Conservation (phyloP, 2,888 invertebrate genomes). For the Tachina fera region DNA sequence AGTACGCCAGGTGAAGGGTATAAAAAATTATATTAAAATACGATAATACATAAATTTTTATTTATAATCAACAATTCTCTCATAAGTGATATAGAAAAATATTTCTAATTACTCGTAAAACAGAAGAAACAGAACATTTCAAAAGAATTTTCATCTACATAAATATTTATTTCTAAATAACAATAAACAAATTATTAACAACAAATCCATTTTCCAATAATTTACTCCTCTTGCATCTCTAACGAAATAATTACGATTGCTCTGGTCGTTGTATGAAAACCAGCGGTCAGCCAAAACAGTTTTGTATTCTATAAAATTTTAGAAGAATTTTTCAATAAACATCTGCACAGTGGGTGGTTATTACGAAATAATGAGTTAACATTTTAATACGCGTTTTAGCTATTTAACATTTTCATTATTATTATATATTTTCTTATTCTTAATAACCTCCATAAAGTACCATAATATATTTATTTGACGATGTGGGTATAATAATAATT, state of each 20-base stretch:
- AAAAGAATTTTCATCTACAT: conserved; percentile 32
- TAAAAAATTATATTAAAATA: neutral
- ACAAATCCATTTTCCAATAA: neutral
- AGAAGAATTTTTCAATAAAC: conserved; percentile 7
- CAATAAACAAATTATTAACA: conserved; percentile 51
- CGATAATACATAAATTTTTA: neutral
- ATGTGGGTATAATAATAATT: neutral
- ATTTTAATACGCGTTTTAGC: neutral
- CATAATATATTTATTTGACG: conserved; percentile 14
- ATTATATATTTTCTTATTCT: conserved; percentile 1
- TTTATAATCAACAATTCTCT: conserved; percentile 33
- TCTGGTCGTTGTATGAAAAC: neutral
- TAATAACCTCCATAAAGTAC: neutral
- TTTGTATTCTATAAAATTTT: conserved; percentile 3
- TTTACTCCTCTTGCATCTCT: neutral
- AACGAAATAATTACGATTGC: neutral
- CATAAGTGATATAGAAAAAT: conserved; percentile 52
- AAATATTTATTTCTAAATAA: conserved; percentile 62
- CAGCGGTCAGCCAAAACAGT: conserved; percentile 3
- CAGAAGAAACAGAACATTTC: no score
- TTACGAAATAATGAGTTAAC: conserved; percentile 6
- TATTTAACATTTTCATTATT: conserved; percentile 14
- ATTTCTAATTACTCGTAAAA: conserved; percentile 12
- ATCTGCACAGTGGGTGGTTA: conserved; percentile 40
- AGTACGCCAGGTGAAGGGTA: no score